Evolutionary conservation across 2,888 invertebrate species (phyloP).

Genomic region (Microctonus hyperodae): DNA sequence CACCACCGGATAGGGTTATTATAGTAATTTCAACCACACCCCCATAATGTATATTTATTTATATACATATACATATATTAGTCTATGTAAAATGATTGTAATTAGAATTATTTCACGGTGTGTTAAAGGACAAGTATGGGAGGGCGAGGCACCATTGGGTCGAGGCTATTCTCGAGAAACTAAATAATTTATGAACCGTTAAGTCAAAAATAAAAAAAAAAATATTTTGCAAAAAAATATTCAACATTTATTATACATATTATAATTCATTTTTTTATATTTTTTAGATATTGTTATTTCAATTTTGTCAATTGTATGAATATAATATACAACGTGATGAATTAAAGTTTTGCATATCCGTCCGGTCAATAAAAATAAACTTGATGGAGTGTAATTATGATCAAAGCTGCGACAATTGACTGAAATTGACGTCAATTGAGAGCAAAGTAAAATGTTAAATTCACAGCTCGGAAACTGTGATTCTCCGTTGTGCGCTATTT

Average conservation of each 20-base stretch:
- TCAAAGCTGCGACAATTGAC: constrained; percentile 48
- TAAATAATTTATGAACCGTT: constrained; percentile 3
- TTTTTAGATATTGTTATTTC: background rate
- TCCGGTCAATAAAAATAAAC: background rate
- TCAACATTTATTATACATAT: no score
- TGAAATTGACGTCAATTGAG: constrained; percentile 59
- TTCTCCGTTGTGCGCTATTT: constrained; percentile 43
- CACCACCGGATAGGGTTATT: constrained; percentile 4
- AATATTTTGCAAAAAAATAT: background rate
- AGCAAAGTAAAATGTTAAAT: constrained; percentile 40
- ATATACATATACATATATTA: background rate
- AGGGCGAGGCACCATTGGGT: constrained; percentile 37
- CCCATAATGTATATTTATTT: background rate
- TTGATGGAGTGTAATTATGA: constrained; percentile 31
- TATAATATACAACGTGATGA: background rate
- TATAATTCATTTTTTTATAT: no score
- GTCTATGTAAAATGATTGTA: constrained; percentile 35
- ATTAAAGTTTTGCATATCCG: constrained; percentile 12
- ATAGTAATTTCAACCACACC: constrained; percentile 23
- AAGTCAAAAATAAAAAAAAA: background rate
- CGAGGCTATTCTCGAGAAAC: constrained; percentile 37
- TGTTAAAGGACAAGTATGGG: constrained; percentile 46
- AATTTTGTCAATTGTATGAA: background rate
- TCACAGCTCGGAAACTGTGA: constrained; percentile 45
- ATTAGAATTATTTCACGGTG: constrained; percentile 56